These are phyloP conservation scores for Trachurus trachurus DNA, from an alignment of 2,797 vertebrate genomes.

Conservation along the genomic window DNA sequence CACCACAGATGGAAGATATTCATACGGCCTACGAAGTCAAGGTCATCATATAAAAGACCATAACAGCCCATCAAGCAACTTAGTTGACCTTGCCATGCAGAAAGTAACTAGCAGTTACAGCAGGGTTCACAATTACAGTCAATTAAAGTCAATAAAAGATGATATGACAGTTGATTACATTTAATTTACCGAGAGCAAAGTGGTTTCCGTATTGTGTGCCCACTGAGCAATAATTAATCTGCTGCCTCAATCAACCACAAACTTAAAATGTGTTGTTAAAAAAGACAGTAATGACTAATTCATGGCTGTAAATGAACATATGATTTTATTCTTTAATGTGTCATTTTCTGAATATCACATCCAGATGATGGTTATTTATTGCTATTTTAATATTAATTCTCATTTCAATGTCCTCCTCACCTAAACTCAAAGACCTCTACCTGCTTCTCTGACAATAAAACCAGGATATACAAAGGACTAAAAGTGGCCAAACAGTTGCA, in stretches of 20 bases:
- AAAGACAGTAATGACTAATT: constrained; percentile 52
- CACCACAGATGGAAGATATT: constrained; percentile 54
- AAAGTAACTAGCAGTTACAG: constrained; percentile 79
- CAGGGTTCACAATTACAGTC: constrained; percentile 78
- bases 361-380: constrained; percentile 10
- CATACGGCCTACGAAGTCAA: constrained; percentile 61
- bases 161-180: constrained; percentile 81
- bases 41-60: constrained; percentile 76
- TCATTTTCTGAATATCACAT: constrained; percentile 26
- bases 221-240: constrained; percentile 73
- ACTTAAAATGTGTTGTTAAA: constrained; percentile 60
- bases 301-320: constrained; percentile 32
- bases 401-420: background rate
- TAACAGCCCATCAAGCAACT: constrained; percentile 79
- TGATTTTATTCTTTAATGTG: constrained; percentile 10
- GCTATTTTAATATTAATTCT: background rate
- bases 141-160: constrained; percentile 84
- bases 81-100: constrained; percentile 76
- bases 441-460: constrained; percentile 3
- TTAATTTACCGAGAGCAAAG: constrained; percentile 78
- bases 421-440: background rate
- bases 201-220: constrained; percentile 66
- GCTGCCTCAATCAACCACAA: constrained; percentile 55
- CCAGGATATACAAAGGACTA: background rate
- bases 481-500: constrained; percentile 38